Evolutionary conservation across 2,888 invertebrate genomes (phyloP).

Genomic region (Acleris cristana): DNA sequence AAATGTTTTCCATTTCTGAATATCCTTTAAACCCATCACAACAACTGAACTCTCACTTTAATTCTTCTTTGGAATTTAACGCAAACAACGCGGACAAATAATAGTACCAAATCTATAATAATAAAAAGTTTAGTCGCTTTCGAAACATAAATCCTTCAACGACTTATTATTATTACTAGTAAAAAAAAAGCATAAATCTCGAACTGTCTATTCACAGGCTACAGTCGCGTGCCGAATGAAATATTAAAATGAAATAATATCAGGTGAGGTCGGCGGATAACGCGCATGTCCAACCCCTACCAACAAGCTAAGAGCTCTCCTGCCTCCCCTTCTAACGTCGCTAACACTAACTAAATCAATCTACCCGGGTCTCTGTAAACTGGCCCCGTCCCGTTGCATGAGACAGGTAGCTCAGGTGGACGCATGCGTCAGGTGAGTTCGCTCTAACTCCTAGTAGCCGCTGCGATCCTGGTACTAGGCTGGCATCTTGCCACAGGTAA

Average conservation of each 20-base stretch:
- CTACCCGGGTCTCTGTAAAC: conserved; percentile 48
- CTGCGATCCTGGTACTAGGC: conserved; percentile 76
- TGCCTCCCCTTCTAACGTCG: conserved; percentile 39
- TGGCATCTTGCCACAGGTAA: conserved; percentile 84
- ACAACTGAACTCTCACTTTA: no score
- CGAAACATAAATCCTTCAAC: no score
- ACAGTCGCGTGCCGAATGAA: conserved; percentile 34
- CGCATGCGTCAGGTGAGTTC: conserved; percentile 78
- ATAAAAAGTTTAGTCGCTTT: no score
- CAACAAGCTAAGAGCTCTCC: conserved; percentile 36
- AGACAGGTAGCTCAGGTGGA: conserved; percentile 74
- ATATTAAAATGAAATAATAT: conserved; percentile 47
- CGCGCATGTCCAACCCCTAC: conserved; percentile 38
- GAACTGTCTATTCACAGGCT: conserved; percentile 1
- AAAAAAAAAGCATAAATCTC: no score
- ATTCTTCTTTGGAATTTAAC: no score
- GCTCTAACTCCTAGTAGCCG: conserved; percentile 52
- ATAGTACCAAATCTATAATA: no score
- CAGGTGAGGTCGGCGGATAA: conserved; percentile 33
- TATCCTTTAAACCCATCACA: no score
- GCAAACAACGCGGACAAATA: no score
- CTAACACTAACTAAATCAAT: conserved; percentile 42
- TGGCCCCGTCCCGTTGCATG: conserved; percentile 46
- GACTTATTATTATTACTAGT: no score
- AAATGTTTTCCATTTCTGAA: no score